phyloP scores from a whole-genome alignment of 2,888 invertebrate genomes.

The Brenthis daphne region DNA sequence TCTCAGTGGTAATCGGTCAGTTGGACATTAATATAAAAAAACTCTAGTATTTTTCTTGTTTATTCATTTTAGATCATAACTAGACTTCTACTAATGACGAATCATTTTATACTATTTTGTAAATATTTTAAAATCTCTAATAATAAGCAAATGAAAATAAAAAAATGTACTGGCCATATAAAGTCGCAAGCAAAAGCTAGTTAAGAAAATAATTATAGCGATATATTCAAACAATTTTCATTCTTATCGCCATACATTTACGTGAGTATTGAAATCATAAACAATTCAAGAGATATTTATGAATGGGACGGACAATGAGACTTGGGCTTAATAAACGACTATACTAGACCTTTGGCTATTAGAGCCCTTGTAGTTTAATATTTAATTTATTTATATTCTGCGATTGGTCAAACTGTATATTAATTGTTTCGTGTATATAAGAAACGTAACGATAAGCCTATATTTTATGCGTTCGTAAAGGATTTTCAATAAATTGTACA shows the following conservation, averaged over 20 bases:
- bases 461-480: no score
- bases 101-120: no score
- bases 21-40: no score
- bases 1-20: no score
- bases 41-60: no score
- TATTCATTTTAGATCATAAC: no score
- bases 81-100: no score
- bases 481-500: no score
- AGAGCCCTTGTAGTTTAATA: conserved; percentile 8
- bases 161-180: no score
- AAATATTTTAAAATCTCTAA: no score
- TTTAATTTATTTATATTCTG: background rate
- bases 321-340: conserved; percentile 15
- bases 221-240: conserved; percentile 20
- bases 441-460: no score
- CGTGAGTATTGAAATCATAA: conserved; percentile 25
- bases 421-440: background rate
- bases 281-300: conserved; percentile 26
- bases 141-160: no score
- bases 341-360: conserved; percentile 16
- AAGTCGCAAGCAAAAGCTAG: conserved; percentile 5
- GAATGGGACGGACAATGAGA: conserved; percentile 27
- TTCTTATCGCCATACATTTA: conserved; percentile 23
- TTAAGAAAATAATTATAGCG: conserved; percentile 11
- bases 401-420: background rate